Evolutionary conservation across 1,140 invertebrate genomes (phyloP).

Genomic region (Myzus persicae): DNA sequence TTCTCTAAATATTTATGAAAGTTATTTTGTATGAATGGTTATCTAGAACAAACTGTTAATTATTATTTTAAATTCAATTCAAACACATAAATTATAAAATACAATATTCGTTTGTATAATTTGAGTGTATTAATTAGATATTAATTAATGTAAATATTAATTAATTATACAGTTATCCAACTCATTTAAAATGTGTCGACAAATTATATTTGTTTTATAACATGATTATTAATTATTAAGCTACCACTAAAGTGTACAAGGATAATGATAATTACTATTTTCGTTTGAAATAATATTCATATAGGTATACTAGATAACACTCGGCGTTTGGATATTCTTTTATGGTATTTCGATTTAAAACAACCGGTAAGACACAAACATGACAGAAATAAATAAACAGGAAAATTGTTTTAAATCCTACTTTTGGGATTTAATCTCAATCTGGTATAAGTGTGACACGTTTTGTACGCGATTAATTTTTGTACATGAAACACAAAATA

Average conservation of each 20-base stretch:
- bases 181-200: neutral
- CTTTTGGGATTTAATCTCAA: neutral
- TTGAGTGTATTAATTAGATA: neutral
- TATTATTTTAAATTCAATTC: no score
- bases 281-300: neutral
- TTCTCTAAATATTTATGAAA: no score
- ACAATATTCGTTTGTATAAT: neutral
- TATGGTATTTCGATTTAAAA: neutral
- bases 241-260: no score
- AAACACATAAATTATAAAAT: neutral
- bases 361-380: neutral
- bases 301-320: neutral
- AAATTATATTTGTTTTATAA: no score
- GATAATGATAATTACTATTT: neutral
- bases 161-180: neutral
- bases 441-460: neutral
- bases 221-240: no score
- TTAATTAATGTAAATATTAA: neutral
- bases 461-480: neutral
- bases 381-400: neutral
- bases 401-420: neutral
- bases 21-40: no score
- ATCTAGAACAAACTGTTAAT: no score
- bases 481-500: neutral
- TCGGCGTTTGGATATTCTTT: neutral